Evolutionary conservation across 2,888 invertebrate genomes (phyloP), one percentile per base, ranked within the genome.

Genomic region (Hydropsyche betteni): DNA sequence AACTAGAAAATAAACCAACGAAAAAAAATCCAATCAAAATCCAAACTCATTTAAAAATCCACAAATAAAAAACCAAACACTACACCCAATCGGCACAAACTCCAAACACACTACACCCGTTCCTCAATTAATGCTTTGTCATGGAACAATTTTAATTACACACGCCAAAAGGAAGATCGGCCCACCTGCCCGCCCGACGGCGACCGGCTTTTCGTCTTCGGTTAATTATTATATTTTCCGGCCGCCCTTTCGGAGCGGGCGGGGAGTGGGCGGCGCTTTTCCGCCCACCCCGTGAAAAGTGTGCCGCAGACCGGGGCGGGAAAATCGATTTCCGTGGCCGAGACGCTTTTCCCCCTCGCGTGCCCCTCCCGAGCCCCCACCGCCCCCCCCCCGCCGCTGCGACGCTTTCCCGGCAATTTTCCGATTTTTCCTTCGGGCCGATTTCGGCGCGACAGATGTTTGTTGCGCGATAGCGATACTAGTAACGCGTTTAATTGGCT

Each of bases 141-240:
- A 69, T 69, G 69, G n/a, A 69, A 69, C 69, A 69, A 69, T 69
- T 69, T 69, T 69, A 69, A 69, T 69, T 69, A 69, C 44, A 51
- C 58, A 69, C 50, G 38, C 38, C 24, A 14, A 50, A 8, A 14
- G n/a, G 50, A 24, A 50, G 50, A 68, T 10, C 68, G 12, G 44
- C 44, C 44, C 44, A 44, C 44, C 44, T 44, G 44, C 44, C 44
- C 44, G 44, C 44, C 44, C 44, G 10, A 10, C 44, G 10, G 7
- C 44, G 69, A 14, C 16, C 69, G 38, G 38, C 69, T 69, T 69
- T 69, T 16, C 50, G 8, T 69, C 69, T n/a, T 69, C 44, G 44
- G 44, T 69, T 44, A 69, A 69, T 69, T 69, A 69, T 69, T 69
- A 44, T 69, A 69, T 69, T 69, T 44, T 69, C 44, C 52, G 51